Conservation (phyloP, 2,113 vertebrate species). For the Podilymbus podiceps region DNA sequence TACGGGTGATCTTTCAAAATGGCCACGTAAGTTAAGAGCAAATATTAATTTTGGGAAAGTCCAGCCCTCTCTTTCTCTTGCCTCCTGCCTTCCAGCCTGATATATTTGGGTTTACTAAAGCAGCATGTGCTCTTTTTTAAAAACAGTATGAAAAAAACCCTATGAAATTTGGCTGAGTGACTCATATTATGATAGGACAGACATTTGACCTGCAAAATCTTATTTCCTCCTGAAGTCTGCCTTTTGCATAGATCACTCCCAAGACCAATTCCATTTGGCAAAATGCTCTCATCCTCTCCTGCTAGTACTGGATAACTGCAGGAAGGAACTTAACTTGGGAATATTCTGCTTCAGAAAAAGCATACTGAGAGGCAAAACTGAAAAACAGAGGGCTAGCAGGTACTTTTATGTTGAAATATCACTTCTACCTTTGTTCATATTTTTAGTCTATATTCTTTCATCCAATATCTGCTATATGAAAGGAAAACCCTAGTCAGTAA, state of each 20-base stretch:
- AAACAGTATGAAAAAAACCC: neutral
- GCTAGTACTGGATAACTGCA: neutral
- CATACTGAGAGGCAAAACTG: neutral
- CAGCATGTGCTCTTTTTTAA: neutral
- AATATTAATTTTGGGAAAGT: neutral
- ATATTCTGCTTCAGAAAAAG: neutral
- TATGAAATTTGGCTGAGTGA: neutral
- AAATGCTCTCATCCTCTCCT: neutral
- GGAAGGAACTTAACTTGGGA: neutral
- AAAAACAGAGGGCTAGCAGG: neutral
- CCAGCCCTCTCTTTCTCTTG: neutral
- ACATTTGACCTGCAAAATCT: neutral
- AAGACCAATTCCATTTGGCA: neutral
- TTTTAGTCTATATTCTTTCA: neutral
- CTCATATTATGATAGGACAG: neutral
- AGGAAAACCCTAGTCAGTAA: neutral
- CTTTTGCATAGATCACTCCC: neutral
- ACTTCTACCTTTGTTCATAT: neutral
- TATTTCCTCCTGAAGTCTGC: neutral
- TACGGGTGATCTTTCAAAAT: constrained; percentile 90
- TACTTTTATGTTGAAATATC: neutral
- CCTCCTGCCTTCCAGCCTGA: neutral
- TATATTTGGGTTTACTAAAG: neutral
- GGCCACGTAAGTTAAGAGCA: constrained; percentile 84
- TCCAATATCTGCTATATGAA: neutral